Percentiles rank a stretch among this genome's conserved stretches.
These are phyloP conservation scores for Epinotia brunnichana DNA, from an alignment of 2,888 invertebrate species.

Conservation along the genomic window DNA sequence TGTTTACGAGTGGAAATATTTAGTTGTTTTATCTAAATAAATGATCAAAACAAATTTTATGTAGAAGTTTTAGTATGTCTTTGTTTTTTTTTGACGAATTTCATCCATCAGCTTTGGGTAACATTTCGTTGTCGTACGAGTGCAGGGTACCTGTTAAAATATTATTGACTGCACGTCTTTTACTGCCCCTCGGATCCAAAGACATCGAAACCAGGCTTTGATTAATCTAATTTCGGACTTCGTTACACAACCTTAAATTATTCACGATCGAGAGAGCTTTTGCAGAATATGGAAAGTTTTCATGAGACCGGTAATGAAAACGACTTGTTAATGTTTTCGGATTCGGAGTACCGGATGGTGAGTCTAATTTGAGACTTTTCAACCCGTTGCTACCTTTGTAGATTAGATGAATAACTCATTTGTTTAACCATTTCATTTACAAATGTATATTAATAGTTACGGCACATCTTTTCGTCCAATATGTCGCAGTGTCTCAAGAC, in stretches of 20 bases:
- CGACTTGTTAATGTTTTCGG: constrained; percentile 33
- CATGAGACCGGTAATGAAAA: constrained; percentile 32
- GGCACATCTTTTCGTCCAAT: too few species aligned
- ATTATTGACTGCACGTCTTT: neutral
- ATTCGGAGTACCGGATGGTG: constrained; percentile 31
- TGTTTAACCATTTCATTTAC: too few species aligned
- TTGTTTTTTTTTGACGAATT: too few species aligned
- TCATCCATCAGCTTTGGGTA: too few species aligned
- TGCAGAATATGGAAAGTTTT: constrained; percentile 19
- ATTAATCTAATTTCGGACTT: constrained; percentile 28
- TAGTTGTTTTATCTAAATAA: too few species aligned
- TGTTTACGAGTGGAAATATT: too few species aligned
- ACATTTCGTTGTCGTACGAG: too few species aligned
- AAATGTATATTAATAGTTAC: too few species aligned
- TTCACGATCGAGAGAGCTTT: constrained; percentile 33
- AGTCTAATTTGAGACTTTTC: constrained; percentile 6
- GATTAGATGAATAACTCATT: constrained; percentile 5
- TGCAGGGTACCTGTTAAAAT: too few species aligned
- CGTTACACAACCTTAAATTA: constrained; percentile 22
- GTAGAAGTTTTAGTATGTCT: too few species aligned
- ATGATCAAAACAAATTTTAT: too few species aligned
- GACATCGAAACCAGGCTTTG: constrained; percentile 20
- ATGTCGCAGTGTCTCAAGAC: too few species aligned
- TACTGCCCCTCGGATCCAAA: neutral
- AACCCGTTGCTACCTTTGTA: neutral